phyloP scores from a whole-genome alignment of 2,113 vertebrate species.

The Martes martes region DNA sequence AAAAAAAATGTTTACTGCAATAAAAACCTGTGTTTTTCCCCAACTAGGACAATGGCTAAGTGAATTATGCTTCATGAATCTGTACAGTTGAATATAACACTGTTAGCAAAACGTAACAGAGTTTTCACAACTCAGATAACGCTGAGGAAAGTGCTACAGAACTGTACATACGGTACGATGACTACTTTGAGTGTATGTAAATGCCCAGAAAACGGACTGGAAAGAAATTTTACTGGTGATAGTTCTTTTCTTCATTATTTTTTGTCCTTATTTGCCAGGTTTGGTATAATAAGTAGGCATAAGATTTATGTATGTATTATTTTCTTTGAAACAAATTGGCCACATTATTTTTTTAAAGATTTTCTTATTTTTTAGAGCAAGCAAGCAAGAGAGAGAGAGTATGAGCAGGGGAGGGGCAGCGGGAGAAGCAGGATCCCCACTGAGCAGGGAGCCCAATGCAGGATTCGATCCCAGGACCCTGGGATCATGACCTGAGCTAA shows the following conservation, averaged over 20 bases:
- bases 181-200: background rate
- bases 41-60: background rate
- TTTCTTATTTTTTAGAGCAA: no score
- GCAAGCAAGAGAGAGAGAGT: no score
- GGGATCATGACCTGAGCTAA: no score
- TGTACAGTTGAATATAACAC: background rate
- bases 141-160: background rate
- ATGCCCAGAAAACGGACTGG: background rate
- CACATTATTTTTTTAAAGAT: no score
- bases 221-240: background rate
- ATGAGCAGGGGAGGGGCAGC: no score
- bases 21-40: background rate
- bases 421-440: no score
- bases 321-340: no score
- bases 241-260: background rate
- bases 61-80: background rate
- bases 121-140: background rate
- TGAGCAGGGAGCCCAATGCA: no score
- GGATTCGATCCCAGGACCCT: no score
- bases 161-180: background rate
- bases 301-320: background rate
- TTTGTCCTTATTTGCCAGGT: background rate
- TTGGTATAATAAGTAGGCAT: background rate
- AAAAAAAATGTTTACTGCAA: background rate
- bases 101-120: background rate